A percentile compares a stretch with the other conserved stretches of the same genome.
Conservation (phyloP, 2,888 invertebrate genomes). For the Timema cristinae region DNA sequence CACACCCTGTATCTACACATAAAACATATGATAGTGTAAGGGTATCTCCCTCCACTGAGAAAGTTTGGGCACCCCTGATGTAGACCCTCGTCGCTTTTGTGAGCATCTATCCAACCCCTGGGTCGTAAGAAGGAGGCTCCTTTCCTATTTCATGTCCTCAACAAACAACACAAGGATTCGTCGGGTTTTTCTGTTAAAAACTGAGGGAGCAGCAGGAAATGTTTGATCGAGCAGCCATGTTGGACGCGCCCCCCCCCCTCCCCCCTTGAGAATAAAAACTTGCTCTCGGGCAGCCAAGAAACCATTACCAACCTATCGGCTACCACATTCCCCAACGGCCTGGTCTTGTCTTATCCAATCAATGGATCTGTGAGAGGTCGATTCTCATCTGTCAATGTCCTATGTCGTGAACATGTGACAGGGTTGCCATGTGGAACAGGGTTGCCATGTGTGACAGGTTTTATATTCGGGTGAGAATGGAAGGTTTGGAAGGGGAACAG, state of each 20-base stretch:
- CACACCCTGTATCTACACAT: too few relatives aligned
- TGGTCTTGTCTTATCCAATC: constrained; percentile 40
- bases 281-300: too few relatives aligned
- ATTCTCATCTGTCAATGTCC: constrained; percentile 49
- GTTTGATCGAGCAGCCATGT: constrained; percentile 26
- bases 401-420: constrained; percentile 32
- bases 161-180: not conserved
- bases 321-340: constrained; percentile 15
- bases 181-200: not conserved
- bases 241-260: constrained; percentile 18
- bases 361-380: constrained; percentile 45
- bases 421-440: too few relatives aligned
- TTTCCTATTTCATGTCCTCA: not conserved
- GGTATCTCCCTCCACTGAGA: too few relatives aligned
- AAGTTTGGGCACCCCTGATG: too few relatives aligned
- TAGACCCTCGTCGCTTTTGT: too few relatives aligned
- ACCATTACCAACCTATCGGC: constrained; percentile 8
- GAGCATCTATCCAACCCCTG: too few relatives aligned
- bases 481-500: too few relatives aligned
- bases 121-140: too few relatives aligned
- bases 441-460: too few relatives aligned
- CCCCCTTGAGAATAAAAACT: not conserved
- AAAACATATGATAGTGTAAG: too few relatives aligned
- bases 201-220: not conserved
- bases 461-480: too few relatives aligned